phyloP scores from a whole-genome alignment of 2,888 invertebrate genomes.

The Physocephala rufipes region DNA sequence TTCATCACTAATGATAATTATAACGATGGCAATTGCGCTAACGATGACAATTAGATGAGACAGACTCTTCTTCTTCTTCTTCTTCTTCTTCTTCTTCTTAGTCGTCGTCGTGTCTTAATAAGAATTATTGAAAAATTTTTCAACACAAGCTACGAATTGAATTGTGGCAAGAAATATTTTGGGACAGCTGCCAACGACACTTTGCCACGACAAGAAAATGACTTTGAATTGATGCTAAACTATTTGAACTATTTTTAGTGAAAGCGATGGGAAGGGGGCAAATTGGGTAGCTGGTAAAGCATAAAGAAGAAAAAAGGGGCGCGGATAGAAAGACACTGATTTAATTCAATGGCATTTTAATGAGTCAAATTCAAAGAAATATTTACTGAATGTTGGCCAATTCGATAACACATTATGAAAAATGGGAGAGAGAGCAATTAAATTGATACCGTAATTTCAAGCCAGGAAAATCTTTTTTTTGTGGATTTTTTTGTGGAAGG shows the following conservation, averaged over 20 bases:
- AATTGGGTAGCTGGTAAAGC: background rate
- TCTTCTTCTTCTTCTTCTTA: no score
- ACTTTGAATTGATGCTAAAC: slow-evolving; percentile 26
- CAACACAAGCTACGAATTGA: slow-evolving; percentile 36
- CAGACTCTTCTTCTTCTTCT: no score
- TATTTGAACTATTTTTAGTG: slow-evolving; percentile 28
- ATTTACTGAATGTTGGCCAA: slow-evolving; percentile 1
- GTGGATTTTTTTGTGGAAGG: background rate
- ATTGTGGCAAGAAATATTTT: slow-evolving; percentile 41
- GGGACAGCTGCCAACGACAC: slow-evolving; percentile 44
- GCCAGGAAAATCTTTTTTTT: background rate
- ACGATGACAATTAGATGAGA: background rate
- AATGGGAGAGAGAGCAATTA: slow-evolving; percentile 31
- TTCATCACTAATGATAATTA: slow-evolving; percentile 5
- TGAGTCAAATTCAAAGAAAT: slow-evolving; percentile 13
- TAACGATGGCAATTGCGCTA: background rate
- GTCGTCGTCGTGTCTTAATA: no score
- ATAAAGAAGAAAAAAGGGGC: background rate
- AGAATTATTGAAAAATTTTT: slow-evolving; percentile 34
- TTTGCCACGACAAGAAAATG: slow-evolving; percentile 27
- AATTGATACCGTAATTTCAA: slow-evolving; percentile 17
- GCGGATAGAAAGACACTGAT: background rate
- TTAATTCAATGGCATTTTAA: slow-evolving; percentile 32
- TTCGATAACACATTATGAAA: slow-evolving; percentile 7
- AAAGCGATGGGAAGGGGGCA: no score